Percentiles rank a stretch among this genome's conserved stretches.
Evolutionary conservation across 2,797 vertebrate species (phyloP).

Genomic region (Mormyrus proboscirostris): DNA sequence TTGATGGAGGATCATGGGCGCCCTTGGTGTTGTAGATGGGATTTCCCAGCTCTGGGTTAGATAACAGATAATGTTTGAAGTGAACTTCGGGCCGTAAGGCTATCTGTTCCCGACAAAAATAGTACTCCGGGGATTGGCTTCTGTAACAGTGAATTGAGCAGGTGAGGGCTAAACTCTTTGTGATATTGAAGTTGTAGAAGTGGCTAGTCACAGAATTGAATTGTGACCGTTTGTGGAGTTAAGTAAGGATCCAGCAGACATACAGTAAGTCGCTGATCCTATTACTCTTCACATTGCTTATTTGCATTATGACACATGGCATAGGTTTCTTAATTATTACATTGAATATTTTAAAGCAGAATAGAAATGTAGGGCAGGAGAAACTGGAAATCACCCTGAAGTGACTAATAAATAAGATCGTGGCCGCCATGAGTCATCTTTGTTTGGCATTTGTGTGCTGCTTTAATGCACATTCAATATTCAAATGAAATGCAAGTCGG

Average conservation of each 20-base stretch:
- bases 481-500: slow-evolving; percentile 21
- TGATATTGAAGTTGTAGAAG: background rate
- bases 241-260: background rate
- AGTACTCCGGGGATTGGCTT: background rate
- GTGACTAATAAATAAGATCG: background rate
- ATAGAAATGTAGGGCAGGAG: background rate
- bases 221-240: background rate
- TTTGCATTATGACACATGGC: background rate
- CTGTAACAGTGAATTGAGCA: background rate
- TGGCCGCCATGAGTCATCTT: background rate
- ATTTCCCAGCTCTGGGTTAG: slow-evolving; percentile 1
- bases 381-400: background rate
- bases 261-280: background rate
- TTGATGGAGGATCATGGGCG: slow-evolving; percentile 35
- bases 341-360: slow-evolving; percentile 3
- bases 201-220: background rate
- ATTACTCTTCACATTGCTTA: background rate
- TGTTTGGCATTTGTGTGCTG: background rate
- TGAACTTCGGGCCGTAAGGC: slow-evolving; percentile 7
- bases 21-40: slow-evolving; percentile 38
- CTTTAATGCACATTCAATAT: slow-evolving; percentile 18
- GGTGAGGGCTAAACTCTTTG: slow-evolving; percentile 9
- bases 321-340: background rate
- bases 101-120: background rate
- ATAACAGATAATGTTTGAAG: slow-evolving; percentile 27